Percentiles rank a stretch among this genome's conserved stretches.
Conservation (phyloP, 2,888 invertebrate species). For the Drosophila flavopinicola region DNA sequence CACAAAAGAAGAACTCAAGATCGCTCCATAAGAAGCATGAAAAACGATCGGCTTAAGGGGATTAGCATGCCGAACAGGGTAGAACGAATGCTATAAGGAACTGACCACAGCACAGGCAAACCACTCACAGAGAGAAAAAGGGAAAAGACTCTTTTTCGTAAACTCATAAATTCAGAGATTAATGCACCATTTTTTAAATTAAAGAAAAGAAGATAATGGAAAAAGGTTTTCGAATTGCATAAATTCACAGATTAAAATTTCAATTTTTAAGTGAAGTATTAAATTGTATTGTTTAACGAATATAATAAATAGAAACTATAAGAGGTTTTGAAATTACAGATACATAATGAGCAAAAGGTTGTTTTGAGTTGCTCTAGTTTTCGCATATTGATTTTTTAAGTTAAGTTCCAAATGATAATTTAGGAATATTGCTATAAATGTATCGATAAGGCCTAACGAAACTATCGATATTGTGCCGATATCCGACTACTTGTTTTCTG, state of each 20-base stretch:
- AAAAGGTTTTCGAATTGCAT: neutral
- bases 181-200: slow-evolving; percentile 2
- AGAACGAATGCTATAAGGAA: slow-evolving; percentile 17
- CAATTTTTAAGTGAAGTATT: neutral
- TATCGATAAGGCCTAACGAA: too few relatives aligned
- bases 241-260: neutral
- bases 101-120: slow-evolving; percentile 6
- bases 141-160: slow-evolving; percentile 11
- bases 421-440: too few relatives aligned
- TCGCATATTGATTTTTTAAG: too few relatives aligned
- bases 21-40: slow-evolving; percentile 45
- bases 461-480: too few relatives aligned
- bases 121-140: neutral
- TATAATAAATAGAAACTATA: too few relatives aligned
- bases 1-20: slow-evolving; percentile 40
- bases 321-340: too few relatives aligned
- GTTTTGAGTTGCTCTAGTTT: too few relatives aligned
- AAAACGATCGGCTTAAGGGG: slow-evolving; percentile 52
- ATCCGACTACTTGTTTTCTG: too few relatives aligned
- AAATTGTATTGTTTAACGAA: too few relatives aligned
- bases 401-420: too few relatives aligned
- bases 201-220: slow-evolving; percentile 5
- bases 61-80: slow-evolving; percentile 35
- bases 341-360: too few relatives aligned
- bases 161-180: slow-evolving; percentile 49